Conservation (phyloP, 2,113 vertebrate genomes). For the Scalopus aquaticus region DNA sequence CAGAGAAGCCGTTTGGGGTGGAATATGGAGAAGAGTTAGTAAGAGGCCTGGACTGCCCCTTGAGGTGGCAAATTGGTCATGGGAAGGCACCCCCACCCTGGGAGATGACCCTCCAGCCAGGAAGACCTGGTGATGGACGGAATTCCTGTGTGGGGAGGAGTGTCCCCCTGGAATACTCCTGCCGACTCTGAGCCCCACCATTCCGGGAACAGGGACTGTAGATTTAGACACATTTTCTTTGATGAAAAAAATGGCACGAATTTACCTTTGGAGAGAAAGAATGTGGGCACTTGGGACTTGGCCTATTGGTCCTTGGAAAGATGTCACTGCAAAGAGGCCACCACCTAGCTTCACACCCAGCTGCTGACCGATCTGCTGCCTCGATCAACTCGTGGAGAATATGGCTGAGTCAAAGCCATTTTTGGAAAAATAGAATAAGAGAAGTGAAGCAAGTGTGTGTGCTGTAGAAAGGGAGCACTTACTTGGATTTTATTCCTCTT, state of each 20-base stretch:
- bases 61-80: not conserved
- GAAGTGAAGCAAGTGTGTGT: not conserved
- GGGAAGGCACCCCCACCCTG: not conserved
- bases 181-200: not conserved
- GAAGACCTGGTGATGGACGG: not conserved
- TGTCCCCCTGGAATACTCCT: not conserved
- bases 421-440: not conserved
- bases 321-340: not conserved
- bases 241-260: not conserved
- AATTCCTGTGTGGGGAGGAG: not conserved
- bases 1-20: not conserved
- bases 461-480: slow-evolving; percentile 12
- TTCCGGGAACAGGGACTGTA: not conserved
- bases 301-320: not conserved
- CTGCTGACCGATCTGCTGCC: not conserved
- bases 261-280: not conserved
- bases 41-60: not conserved
- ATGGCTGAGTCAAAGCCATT: slow-evolving; percentile 19
- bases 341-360: not conserved
- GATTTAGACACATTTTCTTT: not conserved
- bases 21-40: not conserved
- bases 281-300: not conserved
- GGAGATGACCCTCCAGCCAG: not conserved
- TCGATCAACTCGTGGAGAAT: not conserved
- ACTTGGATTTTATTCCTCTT: slow-evolving; percentile 12